Evolutionary conservation across 2,888 invertebrate genomes (phyloP), one percentile per base, ranked within the genome.

Genomic region (Meiosimyza decipiens): DNA sequence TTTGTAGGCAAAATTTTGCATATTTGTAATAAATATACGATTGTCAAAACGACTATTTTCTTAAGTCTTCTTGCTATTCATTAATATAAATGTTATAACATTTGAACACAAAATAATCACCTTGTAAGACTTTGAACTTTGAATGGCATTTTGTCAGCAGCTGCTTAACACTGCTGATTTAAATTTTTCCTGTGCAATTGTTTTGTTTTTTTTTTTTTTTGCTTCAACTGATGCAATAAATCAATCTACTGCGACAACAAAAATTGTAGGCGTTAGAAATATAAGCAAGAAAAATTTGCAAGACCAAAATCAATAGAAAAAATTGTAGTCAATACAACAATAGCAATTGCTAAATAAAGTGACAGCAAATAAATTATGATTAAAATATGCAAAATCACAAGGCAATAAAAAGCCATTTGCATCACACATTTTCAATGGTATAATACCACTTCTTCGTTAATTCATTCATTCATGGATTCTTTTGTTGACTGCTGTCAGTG

Each of bases 251-350:
- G 22, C n/a, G n/a, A 50, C 28, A 28, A 64, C 40, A 49, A 13
- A 50, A 64, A 50, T 64, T 64, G 64, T 64, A 33, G 64, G 64
- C 64, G 64, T 64, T 50, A 22, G 22, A 16, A 59, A 59, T 9
- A 59, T 18, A 59, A 59, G 16, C 18, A 16, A 55, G 47, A 11
- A 40, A 66, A 54, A 33, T 18, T n/a, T 16, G 13, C 67, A 67
- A 13, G 16, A 67, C 33, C 22, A 65, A 55, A 11, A 40, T 11
- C 40, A 16, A 66, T 12, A n/a, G 54, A 66, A 66, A 51, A 33
- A 52, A 54, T 54, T n/a, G 22, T 12, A 18, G 2, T 28, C 40
- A n/a, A 52, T 52, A 12, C n/a, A 15, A 66, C 22, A 54, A 52
- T 40, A 5, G n/a, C 6, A 54, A 40, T 28, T 22, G 12, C 16